Evolutionary conservation across 2,888 invertebrate species (phyloP).

Genomic region (Brachylomia viminalis): DNA sequence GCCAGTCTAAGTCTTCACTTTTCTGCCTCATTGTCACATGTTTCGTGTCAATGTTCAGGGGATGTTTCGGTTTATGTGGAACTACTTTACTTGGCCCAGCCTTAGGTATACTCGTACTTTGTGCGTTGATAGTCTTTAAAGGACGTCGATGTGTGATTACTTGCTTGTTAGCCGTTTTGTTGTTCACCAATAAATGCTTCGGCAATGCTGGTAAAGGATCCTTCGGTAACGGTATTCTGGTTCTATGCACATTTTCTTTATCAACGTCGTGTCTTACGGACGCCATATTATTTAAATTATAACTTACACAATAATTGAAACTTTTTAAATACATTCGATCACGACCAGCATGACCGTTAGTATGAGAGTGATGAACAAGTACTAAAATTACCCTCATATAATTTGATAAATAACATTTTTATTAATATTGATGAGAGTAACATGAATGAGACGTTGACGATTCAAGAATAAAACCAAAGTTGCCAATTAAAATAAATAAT

Average conservation of each 20-base stretch:
- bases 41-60: conserved; percentile 69
- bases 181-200: conserved; percentile 70
- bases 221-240: conserved; percentile 81
- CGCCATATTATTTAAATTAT: conserved; percentile 43
- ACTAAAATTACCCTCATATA: conserved; percentile 64
- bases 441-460: neutral
- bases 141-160: conserved; percentile 69
- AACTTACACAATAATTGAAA: conserved; percentile 33
- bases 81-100: conserved; percentile 54
- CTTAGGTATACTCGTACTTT: conserved; percentile 49
- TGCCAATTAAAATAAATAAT: conserved; percentile 79
- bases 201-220: conserved; percentile 79
- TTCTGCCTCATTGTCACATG: conserved; percentile 75
- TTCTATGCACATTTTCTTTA: conserved; percentile 78
- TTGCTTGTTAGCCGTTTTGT: conserved; percentile 41
- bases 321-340: conserved; percentile 61
- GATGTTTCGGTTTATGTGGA: conserved; percentile 36
- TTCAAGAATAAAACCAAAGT: conserved; percentile 50
- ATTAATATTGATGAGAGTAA: conserved; percentile 4
- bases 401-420: neutral
- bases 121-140: conserved; percentile 73
- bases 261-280: conserved; percentile 71
- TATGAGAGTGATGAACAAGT: conserved; percentile 18
- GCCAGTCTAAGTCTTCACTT: conserved; percentile 74
- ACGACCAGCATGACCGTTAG: conserved; percentile 80